phyloP scores from a whole-genome alignment of 1,140 invertebrate species.

The Charaxes varanes region DNA sequence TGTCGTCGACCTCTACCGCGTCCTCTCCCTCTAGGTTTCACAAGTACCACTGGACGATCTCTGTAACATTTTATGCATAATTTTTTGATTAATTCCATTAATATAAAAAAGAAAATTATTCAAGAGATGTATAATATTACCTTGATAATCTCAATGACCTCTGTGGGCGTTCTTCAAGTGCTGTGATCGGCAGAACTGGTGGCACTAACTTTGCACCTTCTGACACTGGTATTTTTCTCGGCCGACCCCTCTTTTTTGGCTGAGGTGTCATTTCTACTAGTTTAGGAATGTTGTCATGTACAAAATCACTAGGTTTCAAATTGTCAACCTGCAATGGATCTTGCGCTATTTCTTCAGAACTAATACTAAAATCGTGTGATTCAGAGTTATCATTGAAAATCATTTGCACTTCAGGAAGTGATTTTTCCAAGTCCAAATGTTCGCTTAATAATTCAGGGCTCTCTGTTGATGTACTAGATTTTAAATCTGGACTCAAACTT shows the following conservation, averaged over 20 bases:
- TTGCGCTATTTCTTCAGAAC: slow-evolving; percentile 53
- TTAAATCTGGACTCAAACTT: slow-evolving; percentile 44
- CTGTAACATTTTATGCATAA: slow-evolving; percentile 31
- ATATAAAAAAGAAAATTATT: neutral
- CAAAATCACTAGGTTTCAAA: slow-evolving; percentile 29
- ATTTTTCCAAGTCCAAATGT: slow-evolving; percentile 37
- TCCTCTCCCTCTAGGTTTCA: slow-evolving; percentile 59
- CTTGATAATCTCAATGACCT: slow-evolving; percentile 61
- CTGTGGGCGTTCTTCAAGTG: slow-evolving; percentile 64
- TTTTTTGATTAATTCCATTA: slow-evolving; percentile 3
- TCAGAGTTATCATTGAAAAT: slow-evolving; percentile 65
- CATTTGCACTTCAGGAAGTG: slow-evolving; percentile 51
- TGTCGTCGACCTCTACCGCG: slow-evolving; percentile 38
- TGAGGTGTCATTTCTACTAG: slow-evolving; percentile 48
- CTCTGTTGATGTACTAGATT: slow-evolving; percentile 58
- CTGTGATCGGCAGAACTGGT: slow-evolving; percentile 44
- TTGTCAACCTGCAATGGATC: slow-evolving; percentile 64
- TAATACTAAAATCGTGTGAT: slow-evolving; percentile 53
- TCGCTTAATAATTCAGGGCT: slow-evolving; percentile 43
- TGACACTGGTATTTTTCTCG: slow-evolving; percentile 60
- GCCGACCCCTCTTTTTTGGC: slow-evolving; percentile 67
- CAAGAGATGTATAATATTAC: slow-evolving; percentile 24
- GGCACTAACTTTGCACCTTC: slow-evolving; percentile 50
- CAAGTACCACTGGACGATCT: slow-evolving; percentile 57
- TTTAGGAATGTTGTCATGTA: slow-evolving; percentile 35